A percentile compares a stretch with the other conserved stretches of the same genome.
Evolutionary conservation across 2,113 vertebrate genomes (phyloP).

Genomic region (Setophaga kirtlandii): DNA sequence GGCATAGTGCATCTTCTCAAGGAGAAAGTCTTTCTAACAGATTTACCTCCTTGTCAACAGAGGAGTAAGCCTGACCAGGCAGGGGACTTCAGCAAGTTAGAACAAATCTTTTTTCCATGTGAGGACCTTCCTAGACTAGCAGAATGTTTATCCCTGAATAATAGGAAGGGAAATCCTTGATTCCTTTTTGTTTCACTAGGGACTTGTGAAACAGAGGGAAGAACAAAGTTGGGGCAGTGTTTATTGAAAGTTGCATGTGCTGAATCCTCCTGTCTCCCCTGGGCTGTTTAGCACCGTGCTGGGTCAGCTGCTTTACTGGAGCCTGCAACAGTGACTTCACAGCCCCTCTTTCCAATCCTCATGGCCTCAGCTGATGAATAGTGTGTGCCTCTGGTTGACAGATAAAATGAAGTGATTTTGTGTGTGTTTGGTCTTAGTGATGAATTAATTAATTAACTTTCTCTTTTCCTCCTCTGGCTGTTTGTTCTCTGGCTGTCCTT

Average conservation of each 20-base stretch:
- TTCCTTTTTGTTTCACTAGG: background rate
- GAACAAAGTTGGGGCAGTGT: background rate
- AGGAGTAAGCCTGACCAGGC: background rate
- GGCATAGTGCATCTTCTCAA: background rate
- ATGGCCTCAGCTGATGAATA: conserved; percentile 65
- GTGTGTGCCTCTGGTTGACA: conserved; percentile 59
- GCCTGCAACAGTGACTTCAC: conserved; percentile 22
- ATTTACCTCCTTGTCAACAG: background rate
- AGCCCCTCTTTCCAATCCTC: conserved; percentile 42
- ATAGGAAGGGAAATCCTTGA: background rate
- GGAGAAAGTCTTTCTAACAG: background rate
- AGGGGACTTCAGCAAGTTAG: background rate
- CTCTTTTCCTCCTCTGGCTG: background rate
- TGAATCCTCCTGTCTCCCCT: background rate
- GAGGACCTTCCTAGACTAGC: background rate
- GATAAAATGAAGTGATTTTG: conserved; percentile 75
- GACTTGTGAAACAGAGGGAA: background rate
- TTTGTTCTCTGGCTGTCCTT: background rate
- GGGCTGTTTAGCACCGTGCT: conserved; percentile 11
- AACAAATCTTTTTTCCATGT: background rate
- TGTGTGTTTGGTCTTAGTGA: conserved; percentile 60
- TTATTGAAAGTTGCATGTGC: background rate
- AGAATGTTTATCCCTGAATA: background rate
- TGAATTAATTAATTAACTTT: conserved; percentile 72
- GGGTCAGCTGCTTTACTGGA: conserved; percentile 35